Evolutionary conservation across 2,797 vertebrate species (phyloP).

Genomic region (Arctocebus calabarensis): DNA sequence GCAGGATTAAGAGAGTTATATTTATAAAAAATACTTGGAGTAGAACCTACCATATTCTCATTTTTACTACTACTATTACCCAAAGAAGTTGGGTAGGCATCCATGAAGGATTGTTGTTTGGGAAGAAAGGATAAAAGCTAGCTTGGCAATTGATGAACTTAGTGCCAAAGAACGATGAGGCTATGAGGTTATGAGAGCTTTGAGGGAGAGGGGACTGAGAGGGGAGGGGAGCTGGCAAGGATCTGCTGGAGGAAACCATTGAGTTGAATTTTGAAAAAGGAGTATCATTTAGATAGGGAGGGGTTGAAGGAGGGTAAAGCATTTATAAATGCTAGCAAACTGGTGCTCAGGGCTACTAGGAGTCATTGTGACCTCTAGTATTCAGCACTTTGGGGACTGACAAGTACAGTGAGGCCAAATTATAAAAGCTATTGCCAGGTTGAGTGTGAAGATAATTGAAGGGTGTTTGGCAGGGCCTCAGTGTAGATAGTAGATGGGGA

Average conservation of each 20-base stretch:
- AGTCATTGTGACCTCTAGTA: neutral
- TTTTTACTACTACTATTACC: neutral
- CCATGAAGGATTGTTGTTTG: neutral
- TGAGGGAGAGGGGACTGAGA: neutral
- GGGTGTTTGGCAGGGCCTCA: neutral
- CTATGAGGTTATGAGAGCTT: neutral
- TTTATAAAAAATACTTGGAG: neutral
- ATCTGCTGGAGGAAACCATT: constrained; percentile 19
- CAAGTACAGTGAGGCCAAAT: neutral
- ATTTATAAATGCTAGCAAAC: neutral
- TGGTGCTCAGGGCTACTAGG: neutral
- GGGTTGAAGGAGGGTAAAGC: fast-evolving
- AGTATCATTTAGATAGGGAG: neutral
- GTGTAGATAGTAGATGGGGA: neutral
- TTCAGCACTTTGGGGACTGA: neutral
- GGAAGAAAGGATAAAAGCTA: neutral
- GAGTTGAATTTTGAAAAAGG: neutral
- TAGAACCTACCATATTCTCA: neutral
- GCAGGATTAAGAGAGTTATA: neutral
- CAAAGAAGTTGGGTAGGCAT: neutral
- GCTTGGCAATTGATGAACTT: neutral
- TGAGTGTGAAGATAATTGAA: neutral
- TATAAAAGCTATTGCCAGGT: neutral
- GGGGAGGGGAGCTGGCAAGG: neutral
- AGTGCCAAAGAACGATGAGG: neutral